Base-by-base conservation (phyloP, 2,888 invertebrate species). In the Drosophila greeni region DNA sequence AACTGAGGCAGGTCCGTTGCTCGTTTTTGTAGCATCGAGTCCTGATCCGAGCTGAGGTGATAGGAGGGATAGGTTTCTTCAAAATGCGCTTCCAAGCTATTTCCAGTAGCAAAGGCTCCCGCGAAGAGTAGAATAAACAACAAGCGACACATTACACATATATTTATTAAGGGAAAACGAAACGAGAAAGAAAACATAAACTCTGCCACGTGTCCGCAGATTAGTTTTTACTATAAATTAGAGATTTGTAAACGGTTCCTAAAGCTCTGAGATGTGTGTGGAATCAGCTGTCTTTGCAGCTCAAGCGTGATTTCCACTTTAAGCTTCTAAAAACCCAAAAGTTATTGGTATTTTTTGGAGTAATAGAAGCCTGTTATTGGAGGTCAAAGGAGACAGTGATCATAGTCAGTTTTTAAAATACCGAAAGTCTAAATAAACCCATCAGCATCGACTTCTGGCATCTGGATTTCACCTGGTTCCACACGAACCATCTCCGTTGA, bases 31-130 rank as follows among this genome's bases (percentile, higher is more conserved):
- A 69, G 67, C 24, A 61, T 47, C 7, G 81, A 76, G 40, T 80
- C 86, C 47, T 60, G 14, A 42, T 76, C 75, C 12, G 66, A 69
- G 18, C n/a, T 49, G 12, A 80, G 49, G 1, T 59, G 51, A 14
- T 76, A 58, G 8, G 47, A 68, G 45, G 79, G 79, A 47, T 72
- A 80, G 20, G 59, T 69, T 7, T 72, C 77, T 56, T 72, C 54
- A 42, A 88, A 86, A 56, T 69, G 78, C 33, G 85, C 85, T 73
- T 85, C 66, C 18, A 87, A 79, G 39, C 73, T 65, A 23, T 58
- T 5, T 2, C 24, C 52, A 20, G 31, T 52, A 20, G 39, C 20
- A 23, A 62, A 33, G 2, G 11, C 31, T 61, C 37, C 59, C 12
- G 51, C 26, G 31, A 84, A 67, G 5, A 72, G 54, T 14, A 79